Evolutionary conservation across 2,888 invertebrate species (phyloP), one percentile per base, ranked within the genome.

Genomic region (Chrysomela aeneicollis): DNA sequence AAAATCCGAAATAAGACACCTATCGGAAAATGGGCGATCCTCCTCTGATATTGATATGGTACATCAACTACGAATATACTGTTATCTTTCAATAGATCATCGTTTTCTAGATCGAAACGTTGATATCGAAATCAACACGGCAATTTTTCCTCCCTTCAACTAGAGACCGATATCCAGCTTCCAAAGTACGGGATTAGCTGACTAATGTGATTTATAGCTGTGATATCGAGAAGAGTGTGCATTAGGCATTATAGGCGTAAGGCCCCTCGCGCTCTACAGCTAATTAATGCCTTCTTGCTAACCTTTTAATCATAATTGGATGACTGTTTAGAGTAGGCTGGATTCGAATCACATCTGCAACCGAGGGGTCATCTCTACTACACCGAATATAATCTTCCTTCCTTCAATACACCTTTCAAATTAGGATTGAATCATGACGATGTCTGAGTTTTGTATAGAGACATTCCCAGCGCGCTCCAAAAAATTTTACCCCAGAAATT

Each of bases 261-360:
- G 42, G 15, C 73, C 76, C 76, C 76, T 73, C 74, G n/a, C 42
- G n/a, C 42, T 10, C 42, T 10, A 73, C 76, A 76, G 77, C 79
- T 82, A 82, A 83, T 83, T 83, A 83, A 82, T 82, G 82, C 81
- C 78, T 82, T 80, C 81, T 82, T 82, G 82, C 81, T 80, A 82
- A 81, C 83, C 81, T 82, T 82, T 83, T 82, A 83, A 82, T 83
- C 82, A 82, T 83, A 83, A 83, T 83, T 83, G 82, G 82, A 82
- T 83, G 81, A 82, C 79, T 80, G 79, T 79, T 78, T 74, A 73
- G 71, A 74, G 73, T 72, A 42, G 73, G 72, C 74, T 77, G 74
- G 79, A 78, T 77, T 75, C 76, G 72, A 76, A 78, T 79, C 77
- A 76, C 79, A 79, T 78, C 79, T 77, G 79, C 72, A 73, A 53